Evolutionary conservation across 2,113 vertebrate species (phyloP).

Genomic region (Haemorhous mexicanus): DNA sequence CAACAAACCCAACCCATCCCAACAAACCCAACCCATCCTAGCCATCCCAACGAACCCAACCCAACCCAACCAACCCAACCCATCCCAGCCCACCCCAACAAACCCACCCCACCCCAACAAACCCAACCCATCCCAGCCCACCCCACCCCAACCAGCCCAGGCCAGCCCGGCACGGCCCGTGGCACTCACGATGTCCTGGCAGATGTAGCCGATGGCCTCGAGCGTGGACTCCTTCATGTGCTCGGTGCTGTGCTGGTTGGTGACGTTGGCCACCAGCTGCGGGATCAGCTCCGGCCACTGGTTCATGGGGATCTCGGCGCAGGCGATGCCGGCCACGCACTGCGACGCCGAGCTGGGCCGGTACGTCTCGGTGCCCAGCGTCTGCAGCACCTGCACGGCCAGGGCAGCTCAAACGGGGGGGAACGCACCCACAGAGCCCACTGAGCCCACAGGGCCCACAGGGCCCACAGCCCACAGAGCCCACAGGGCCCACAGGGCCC

Average conservation of each 20-base stretch:
- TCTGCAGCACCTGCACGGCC: conserved; percentile 86
- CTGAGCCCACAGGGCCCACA: too few species aligned
- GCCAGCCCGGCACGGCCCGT: too few species aligned
- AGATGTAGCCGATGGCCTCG: conserved; percentile 99
- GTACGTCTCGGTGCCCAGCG: conserved; percentile 95
- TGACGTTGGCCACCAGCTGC: conserved; percentile 94
- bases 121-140: background rate
- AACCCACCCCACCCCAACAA: background rate
- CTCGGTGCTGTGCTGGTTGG: conserved; percentile 92
- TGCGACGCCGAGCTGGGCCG: conserved; percentile 96
- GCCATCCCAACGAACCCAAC: too few species aligned
- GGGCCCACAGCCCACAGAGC: too few species aligned
- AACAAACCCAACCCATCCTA: too few species aligned
- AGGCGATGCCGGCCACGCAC: conserved; percentile 96
- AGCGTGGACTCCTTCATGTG: conserved; percentile 99
- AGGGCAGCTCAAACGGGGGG: too few species aligned
- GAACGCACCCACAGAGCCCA: too few species aligned
- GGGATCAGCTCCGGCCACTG: conserved; percentile 98
- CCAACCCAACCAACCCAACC: background rate
- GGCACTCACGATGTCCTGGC: conserved; percentile 94
- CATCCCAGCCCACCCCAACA: background rate
- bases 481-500: too few species aligned
- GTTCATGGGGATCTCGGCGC: conserved; percentile 94
- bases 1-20: too few species aligned
- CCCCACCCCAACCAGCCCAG: too few species aligned